phyloP scores from a whole-genome alignment of 1,140 invertebrate species.

The Drosophila ogumai region DNA sequence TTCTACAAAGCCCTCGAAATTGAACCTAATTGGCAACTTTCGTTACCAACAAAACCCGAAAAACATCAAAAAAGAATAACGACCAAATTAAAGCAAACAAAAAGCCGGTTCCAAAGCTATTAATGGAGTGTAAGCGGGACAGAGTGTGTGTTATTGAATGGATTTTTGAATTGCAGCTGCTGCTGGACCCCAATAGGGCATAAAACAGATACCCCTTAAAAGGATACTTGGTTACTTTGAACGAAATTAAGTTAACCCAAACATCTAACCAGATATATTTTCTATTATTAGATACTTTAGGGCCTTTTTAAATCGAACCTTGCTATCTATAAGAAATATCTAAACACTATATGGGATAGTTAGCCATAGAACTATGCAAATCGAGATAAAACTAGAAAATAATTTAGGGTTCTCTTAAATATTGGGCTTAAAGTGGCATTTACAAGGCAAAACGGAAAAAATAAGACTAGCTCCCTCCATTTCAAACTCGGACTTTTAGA shows the following conservation, averaged over 20 bases:
- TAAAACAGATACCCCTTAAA: conserved; percentile 2
- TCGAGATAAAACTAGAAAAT: background rate
- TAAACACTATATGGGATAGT: background rate
- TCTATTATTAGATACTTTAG: too few species aligned
- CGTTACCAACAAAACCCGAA: conserved; percentile 56
- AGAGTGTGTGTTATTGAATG: conserved; percentile 15
- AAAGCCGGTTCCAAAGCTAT: conserved; percentile 70
- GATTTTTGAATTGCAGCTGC: conserved; percentile 22
- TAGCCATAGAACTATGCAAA: background rate
- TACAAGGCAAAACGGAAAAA: background rate
- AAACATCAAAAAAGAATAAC: conserved; percentile 41
- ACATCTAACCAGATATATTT: too few species aligned
- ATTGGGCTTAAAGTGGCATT: background rate
- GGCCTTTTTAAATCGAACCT: background rate
- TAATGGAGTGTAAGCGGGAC: conserved; percentile 9
- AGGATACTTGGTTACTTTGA: background rate
- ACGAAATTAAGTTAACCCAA: background rate
- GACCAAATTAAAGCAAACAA: conserved; percentile 71
- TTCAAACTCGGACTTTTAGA: background rate
- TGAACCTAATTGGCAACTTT: conserved; percentile 71
- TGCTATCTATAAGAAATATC: background rate
- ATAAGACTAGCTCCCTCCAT: background rate
- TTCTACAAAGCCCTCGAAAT: conserved; percentile 47
- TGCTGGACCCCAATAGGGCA: background rate
- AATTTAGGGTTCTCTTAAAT: background rate